Percentiles rank a stretch among this genome's conserved stretches.
These are phyloP conservation scores for Pseudonaja textilis DNA, from an alignment of 2,113 vertebrate species.

Conservation along the genomic window DNA sequence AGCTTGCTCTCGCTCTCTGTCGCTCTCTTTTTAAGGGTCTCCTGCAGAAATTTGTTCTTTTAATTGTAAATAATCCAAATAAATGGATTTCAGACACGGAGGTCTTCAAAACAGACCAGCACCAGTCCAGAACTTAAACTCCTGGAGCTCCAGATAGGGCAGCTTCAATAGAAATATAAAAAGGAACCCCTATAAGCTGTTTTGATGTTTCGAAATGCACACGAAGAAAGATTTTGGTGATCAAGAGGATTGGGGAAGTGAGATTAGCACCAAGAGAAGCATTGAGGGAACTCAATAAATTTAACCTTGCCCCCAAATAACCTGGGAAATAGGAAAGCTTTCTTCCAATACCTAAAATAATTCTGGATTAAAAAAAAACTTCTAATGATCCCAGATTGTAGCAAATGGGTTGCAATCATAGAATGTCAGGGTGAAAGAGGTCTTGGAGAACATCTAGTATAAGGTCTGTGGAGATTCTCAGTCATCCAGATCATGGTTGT, in stretches of 20 bases:
- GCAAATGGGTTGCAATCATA: background rate
- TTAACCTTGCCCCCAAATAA: background rate
- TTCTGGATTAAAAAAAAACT: background rate
- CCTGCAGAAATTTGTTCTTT: background rate
- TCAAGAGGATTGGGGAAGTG: background rate
- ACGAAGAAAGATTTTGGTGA: background rate
- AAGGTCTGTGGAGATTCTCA: background rate
- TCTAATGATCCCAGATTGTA: background rate
- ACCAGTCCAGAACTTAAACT: background rate
- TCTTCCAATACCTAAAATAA: background rate
- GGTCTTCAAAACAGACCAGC: background rate
- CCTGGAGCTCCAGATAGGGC: background rate
- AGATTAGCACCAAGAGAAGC: background rate
- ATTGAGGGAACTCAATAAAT: background rate
- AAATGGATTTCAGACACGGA: background rate
- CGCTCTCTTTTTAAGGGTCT: fast-evolving
- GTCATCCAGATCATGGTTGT: background rate
- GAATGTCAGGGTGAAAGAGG: background rate
- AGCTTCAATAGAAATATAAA: background rate
- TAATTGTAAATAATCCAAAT: background rate
- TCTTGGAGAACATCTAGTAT: background rate
- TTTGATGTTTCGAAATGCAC: background rate
- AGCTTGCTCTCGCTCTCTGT: background rate
- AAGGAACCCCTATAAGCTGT: background rate
- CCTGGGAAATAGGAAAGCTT: background rate